These are phyloP conservation scores for Chloroceryle aenea DNA, from an alignment of 2,113 vertebrate species.

Conservation along the genomic window DNA sequence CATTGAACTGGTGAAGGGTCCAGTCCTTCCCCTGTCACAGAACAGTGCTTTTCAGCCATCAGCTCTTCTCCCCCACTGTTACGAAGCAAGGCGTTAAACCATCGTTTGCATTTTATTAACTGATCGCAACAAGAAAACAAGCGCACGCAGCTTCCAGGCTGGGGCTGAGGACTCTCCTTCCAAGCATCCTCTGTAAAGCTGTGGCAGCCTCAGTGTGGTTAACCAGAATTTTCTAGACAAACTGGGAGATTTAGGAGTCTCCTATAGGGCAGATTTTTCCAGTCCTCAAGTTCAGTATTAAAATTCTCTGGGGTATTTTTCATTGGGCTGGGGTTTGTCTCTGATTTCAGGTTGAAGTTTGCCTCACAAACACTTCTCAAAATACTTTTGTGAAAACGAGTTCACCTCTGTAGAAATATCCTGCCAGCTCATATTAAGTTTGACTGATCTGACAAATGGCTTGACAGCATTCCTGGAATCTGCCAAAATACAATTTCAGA, in stretches of 20 bases:
- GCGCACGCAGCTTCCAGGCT: neutral
- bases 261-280: neutral
- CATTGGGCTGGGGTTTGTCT: neutral
- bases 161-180: neutral
- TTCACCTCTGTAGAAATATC: conserved; percentile 29
- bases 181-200: neutral
- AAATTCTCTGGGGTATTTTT: neutral
- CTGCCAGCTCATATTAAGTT: conserved; percentile 9
- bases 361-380: neutral
- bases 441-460: conserved; percentile 57
- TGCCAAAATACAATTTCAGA: conserved; percentile 52
- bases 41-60: neutral
- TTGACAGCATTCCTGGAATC: conserved; percentile 43
- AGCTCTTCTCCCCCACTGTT: neutral
- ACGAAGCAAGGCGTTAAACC: neutral
- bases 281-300: neutral
- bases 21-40: neutral
- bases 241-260: neutral
- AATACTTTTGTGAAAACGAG: neutral
- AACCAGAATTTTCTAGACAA: neutral
- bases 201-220: neutral
- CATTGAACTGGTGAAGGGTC: neutral
- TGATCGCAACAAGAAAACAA: neutral
- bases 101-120: neutral
- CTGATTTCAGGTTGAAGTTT: neutral